phyloP scores from a whole-genome alignment of 53 echinoderm and acorn worm genomes.

The Antedon mediterranea region DNA sequence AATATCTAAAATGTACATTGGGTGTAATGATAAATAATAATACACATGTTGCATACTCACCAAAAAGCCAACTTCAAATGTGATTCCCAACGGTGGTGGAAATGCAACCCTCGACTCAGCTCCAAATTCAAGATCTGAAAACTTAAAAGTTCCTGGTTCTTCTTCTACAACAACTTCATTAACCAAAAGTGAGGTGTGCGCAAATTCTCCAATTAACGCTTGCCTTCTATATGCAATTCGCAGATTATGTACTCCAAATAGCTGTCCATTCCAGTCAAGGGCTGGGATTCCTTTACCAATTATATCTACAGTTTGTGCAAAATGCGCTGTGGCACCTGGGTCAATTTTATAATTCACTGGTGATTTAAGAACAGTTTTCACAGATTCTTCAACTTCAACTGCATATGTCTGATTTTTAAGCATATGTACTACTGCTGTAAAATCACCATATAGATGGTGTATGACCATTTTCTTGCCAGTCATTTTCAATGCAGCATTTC shows the following conservation, averaged over 20 bases:
- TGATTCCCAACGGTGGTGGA: constrained; percentile 73
- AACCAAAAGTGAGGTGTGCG: constrained; percentile 69
- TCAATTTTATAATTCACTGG: constrained; percentile 68
- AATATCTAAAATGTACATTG: no score
- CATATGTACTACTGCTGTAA: constrained; percentile 58
- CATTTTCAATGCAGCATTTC: constrained; percentile 53
- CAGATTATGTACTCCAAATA: constrained; percentile 62
- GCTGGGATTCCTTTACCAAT: constrained; percentile 60
- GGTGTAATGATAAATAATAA: no score
- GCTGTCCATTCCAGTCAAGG: constrained; percentile 60
- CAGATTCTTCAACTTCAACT: constrained; percentile 52
- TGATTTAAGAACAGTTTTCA: constrained; percentile 51
- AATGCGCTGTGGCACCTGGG: constrained; percentile 37
- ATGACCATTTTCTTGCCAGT: constrained; percentile 26
- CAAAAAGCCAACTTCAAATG: constrained; percentile 67
- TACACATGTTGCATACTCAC: constrained; percentile 20
- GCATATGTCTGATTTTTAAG: constrained; percentile 50
- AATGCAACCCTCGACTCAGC: constrained; percentile 51
- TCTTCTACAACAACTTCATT: constrained; percentile 52
- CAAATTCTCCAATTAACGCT: constrained; percentile 38
- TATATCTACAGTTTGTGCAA: constrained; percentile 77
- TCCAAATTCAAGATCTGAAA: constrained; percentile 81
- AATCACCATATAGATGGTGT: constrained; percentile 45
- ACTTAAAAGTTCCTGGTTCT: constrained; percentile 68
- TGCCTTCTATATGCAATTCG: constrained; percentile 47